phyloP scores from a whole-genome alignment of 2,113 vertebrate genomes.

The Anthoscopus minutus region DNA sequence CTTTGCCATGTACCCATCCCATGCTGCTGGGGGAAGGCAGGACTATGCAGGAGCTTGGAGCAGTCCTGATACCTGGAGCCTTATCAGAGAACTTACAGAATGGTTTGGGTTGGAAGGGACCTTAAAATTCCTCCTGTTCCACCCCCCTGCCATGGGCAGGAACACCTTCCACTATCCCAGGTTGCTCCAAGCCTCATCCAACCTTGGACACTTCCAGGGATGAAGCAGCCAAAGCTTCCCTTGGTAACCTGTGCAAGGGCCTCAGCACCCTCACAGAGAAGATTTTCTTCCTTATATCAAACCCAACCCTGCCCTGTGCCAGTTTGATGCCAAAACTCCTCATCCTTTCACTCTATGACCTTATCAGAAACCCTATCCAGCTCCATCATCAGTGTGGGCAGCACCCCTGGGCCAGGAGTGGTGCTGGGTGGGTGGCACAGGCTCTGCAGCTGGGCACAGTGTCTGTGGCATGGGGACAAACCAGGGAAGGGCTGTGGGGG shows the following conservation, averaged over 20 bases:
- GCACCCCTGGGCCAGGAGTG: background rate
- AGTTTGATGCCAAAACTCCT: background rate
- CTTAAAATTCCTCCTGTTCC: background rate
- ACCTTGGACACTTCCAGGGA: background rate
- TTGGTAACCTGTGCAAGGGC: background rate
- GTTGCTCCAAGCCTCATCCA: fast-evolving
- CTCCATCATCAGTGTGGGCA: background rate
- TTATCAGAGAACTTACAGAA: background rate
- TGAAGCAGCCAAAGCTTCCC: background rate
- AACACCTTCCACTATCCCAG: background rate
- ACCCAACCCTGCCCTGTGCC: background rate
- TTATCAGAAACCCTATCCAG: background rate
- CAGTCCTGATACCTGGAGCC: background rate
- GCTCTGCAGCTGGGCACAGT: background rate
- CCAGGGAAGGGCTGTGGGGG: background rate
- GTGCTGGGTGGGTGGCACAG: background rate
- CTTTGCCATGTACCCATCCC: background rate
- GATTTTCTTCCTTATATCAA: background rate
- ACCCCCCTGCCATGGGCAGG: background rate
- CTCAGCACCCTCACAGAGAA: background rate
- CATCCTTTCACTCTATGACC: background rate
- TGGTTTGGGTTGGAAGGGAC: background rate
- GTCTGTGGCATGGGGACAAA: background rate
- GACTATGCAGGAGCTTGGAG: background rate
- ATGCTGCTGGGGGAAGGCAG: background rate